Conservation (phyloP, 2,888 invertebrate species). For the Papilio protenor region DNA sequence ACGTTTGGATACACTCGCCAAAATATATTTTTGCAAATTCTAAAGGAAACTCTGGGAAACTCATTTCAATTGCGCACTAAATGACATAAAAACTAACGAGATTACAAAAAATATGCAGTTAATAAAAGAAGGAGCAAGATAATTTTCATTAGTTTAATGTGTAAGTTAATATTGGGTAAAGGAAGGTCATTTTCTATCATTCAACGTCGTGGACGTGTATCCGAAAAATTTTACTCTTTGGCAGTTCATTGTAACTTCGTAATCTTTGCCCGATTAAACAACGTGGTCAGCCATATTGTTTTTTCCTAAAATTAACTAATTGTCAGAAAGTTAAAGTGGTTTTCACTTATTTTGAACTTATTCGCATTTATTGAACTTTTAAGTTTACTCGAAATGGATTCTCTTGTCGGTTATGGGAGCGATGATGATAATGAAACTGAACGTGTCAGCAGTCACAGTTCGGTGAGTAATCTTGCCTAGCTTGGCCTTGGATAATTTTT, state of each 20-base stretch:
- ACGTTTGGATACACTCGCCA: conserved; percentile 49
- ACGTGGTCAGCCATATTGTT: conserved; percentile 39
- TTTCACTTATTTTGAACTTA: neutral
- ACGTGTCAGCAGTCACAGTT: conserved; percentile 64
- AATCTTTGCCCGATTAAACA: neutral
- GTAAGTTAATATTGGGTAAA: neutral
- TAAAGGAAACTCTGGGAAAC: no score
- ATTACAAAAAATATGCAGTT: neutral
- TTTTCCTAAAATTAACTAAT: neutral
- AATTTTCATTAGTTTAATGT: neutral
- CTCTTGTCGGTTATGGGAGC: conserved; percentile 90
- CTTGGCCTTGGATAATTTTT: conserved; percentile 54
- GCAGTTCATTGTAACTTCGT: neutral
- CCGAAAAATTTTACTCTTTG: conserved; percentile 3
- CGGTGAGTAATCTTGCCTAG: conserved; percentile 63
- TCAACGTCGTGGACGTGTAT: neutral
- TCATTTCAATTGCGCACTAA: neutral
- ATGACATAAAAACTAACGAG: neutral
- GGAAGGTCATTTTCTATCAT: neutral
- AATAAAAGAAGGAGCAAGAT: no score
- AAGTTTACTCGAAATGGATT: conserved; percentile 84
- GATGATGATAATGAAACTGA: conserved; percentile 88
- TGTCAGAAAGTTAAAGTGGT: neutral
- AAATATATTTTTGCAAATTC: neutral
- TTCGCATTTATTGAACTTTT: conserved; percentile 19